Evolutionary conservation across 2,113 vertebrate species (phyloP), one percentile per base, ranked within the genome.

Genomic region (Camelus bactrianus): DNA sequence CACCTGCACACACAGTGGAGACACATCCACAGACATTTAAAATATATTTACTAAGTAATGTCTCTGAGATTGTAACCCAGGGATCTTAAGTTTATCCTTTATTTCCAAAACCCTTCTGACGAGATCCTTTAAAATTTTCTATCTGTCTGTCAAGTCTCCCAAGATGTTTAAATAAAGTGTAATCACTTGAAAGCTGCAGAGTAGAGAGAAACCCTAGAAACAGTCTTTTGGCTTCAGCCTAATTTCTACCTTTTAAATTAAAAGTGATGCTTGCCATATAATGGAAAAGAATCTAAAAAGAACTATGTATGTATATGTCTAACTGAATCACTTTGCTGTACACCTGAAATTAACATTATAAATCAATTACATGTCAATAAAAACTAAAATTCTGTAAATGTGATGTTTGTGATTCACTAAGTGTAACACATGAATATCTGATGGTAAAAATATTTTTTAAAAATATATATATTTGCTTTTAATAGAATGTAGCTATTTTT

Each of bases 101-200:
- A 83, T 95, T 90, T 94, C 88, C 56, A 75, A 95, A 93, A 92
- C 20, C 7, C 54, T 90, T 62, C 50, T 73, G 58, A 17, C 26
- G 91, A 95, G 69, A 69, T 65, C 28, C 38, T 50, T 35, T 95
- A 93, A 80, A 30, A 92, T 77, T 64, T 79, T 91, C 69, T 38
- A 30, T 73, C 85, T 67, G 52, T 26, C 32, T 77, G 19, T 54
- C 30, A 62, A 52, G 8, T 91, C 70, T 90, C 16, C 67, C 7
- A 64, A 93, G 26, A 56, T 30, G 28, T 62, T 92, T 35, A 64
- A 70, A 60, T 82, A 76, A 70, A 75, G 3, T 65, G 0, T 50
- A 84, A 92, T 48, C 6, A 56, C 48, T 87, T 86, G 52, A 77
- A 92, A 92, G 28, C 26, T 95, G 20, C n/a, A 83, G 67, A 56